phyloP scores from a whole-genome alignment of 2,113 vertebrate species.

The Siniperca chuatsi region DNA sequence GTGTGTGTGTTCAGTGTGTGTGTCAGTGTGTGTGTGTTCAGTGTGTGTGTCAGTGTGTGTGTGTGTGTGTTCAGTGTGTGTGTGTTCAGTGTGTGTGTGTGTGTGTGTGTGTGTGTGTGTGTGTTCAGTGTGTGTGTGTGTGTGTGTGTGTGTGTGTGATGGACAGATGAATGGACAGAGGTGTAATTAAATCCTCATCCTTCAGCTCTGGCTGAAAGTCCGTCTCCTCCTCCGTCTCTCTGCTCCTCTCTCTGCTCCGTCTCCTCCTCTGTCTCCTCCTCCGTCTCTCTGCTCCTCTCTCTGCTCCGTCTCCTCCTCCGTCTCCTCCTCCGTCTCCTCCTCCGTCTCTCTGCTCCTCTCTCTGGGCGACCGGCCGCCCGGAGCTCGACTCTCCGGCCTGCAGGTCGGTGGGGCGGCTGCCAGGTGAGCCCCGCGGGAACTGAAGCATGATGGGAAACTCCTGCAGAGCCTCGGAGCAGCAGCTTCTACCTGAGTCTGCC shows the following conservation, averaged over 20 bases:
- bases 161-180: slow-evolving; percentile 78
- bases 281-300: too few species aligned
- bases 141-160: slow-evolving; percentile 49
- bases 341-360: slow-evolving; percentile 51
- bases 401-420: background rate
- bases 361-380: slow-evolving; percentile 42
- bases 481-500: too few species aligned
- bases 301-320: too few species aligned
- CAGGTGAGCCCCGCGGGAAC: slow-evolving; percentile 37
- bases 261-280: too few species aligned
- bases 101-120: slow-evolving; percentile 28
- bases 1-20: background rate
- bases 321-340: slow-evolving; percentile 34
- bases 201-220: slow-evolving; percentile 74
- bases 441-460: slow-evolving; percentile 41
- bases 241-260: background rate
- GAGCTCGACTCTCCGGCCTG: slow-evolving; percentile 22
- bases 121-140: background rate
- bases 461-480: background rate
- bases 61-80: background rate
- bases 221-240: slow-evolving; percentile 64
- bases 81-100: background rate
- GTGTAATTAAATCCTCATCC: slow-evolving; percentile 83
- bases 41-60: slow-evolving; percentile 33
- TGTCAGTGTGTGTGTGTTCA: too few species aligned